Conservation (phyloP, 2,888 invertebrate genomes). For the Octonoba sinensis region DNA sequence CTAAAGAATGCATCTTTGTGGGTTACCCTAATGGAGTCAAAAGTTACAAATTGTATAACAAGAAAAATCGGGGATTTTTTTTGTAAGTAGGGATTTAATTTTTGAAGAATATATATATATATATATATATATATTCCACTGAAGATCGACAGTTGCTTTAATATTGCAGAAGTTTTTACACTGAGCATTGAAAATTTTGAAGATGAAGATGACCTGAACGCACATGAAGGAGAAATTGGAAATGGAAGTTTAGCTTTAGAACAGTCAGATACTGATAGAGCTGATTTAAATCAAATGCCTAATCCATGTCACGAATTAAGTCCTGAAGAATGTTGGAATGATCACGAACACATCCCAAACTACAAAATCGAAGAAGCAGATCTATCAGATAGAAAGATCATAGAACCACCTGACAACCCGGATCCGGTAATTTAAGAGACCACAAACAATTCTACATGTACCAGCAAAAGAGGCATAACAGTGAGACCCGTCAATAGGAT, state of each 20-base stretch:
- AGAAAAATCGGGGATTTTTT: slow-evolving; percentile 9
- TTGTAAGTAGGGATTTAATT: slow-evolving; percentile 16
- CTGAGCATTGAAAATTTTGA: background rate
- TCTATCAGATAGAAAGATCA: background rate
- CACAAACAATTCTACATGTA: background rate
- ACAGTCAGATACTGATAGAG: background rate
- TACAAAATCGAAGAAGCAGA: too few relatives aligned
- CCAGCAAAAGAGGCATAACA: background rate
- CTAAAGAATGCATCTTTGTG: too few relatives aligned
- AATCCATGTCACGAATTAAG: background rate
- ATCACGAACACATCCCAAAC: background rate
- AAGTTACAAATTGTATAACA: slow-evolving; percentile 20
- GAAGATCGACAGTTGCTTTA: background rate
- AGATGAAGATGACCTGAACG: background rate
- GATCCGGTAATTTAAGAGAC: background rate
- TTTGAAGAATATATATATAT: slow-evolving; percentile 38
- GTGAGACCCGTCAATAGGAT: background rate
- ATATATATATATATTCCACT: too few relatives aligned
- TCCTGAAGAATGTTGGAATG: background rate
- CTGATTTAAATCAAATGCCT: background rate
- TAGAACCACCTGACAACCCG: background rate
- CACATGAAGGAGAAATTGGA: background rate
- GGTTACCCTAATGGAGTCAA: slow-evolving; percentile 13
- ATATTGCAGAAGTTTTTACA: background rate
- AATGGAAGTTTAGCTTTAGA: background rate